phyloP scores from a whole-genome alignment of 2,888 invertebrate species.

The Leptopterna dolabrata region DNA sequence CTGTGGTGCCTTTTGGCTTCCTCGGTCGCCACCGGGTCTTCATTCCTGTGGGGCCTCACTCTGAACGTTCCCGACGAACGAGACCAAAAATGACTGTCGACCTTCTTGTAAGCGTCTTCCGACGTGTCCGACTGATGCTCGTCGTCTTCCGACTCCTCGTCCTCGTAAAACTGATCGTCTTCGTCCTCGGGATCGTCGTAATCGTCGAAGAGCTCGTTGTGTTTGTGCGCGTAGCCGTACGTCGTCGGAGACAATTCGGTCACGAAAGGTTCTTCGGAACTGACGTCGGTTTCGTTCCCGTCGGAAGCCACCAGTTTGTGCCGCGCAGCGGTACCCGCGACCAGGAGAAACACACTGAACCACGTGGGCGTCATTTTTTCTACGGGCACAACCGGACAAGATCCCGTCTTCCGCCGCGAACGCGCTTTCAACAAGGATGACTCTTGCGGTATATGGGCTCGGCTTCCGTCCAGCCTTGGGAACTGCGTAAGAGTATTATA shows the following conservation, averaged over 20 bases:
- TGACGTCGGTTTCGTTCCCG: background rate
- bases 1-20: constrained; percentile 57
- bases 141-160: background rate
- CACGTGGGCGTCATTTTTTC: constrained; percentile 29
- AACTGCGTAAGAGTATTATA: background rate
- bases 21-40: constrained; percentile 45
- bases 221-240: background rate
- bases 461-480: constrained; percentile 9
- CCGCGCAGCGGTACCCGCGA: background rate
- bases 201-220: background rate
- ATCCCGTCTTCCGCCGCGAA: background rate
- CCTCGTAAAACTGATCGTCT: background rate
- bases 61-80: background rate
- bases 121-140: background rate
- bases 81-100: constrained; percentile 24
- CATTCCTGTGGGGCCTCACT: background rate
- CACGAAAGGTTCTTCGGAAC: background rate
- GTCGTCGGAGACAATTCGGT: background rate
- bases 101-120: background rate
- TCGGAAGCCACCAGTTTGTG: background rate
- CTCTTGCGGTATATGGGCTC: background rate
- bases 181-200: constrained; percentile 23
- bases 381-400: background rate
- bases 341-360: background rate
- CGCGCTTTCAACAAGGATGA: background rate